Evolutionary conservation across 2,888 invertebrate genomes (phyloP).

Genomic region (Archaeoteleia sp.): DNA sequence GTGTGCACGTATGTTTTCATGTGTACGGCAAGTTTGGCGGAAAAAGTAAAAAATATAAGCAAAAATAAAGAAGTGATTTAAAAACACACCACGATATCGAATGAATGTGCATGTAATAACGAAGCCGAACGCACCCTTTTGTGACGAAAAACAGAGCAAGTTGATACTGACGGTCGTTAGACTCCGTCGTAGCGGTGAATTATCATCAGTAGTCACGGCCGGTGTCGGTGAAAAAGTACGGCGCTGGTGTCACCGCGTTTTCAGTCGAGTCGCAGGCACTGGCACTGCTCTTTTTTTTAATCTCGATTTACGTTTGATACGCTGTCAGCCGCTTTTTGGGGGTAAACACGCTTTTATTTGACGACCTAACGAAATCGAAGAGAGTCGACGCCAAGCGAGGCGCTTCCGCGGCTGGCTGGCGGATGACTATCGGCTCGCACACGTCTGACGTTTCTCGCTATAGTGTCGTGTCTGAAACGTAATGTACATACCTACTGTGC

Average conservation of each 20-base stretch:
- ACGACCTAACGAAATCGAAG: conserved; percentile 2
- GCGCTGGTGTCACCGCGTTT: conserved; percentile 35
- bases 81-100: background rate
- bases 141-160: conserved; percentile 33
- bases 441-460: conserved; percentile 51
- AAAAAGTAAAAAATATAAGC: too few species aligned
- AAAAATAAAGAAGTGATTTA: too few species aligned
- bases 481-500: conserved; percentile 49
- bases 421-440: conserved; percentile 61
- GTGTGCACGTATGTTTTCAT: too few species aligned
- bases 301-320: background rate
- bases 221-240: conserved; percentile 35
- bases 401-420: conserved; percentile 65
- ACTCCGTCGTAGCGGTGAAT: conserved; percentile 27
- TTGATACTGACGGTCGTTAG: conserved; percentile 27
- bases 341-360: background rate
- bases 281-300: background rate
- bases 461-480: conserved; percentile 47
- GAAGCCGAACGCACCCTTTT: conserved; percentile 42
- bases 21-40: too few species aligned
- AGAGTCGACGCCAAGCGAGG: conserved; percentile 56
- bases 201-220: conserved; percentile 38
- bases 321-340: too few species aligned
- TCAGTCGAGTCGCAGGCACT: background rate
- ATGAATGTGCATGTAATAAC: conserved; percentile 7